Evolutionary conservation across 2,888 invertebrate genomes (phyloP), one percentile per base, ranked within the genome.

Genomic region (Gastracanthus pulcherrimus): DNA sequence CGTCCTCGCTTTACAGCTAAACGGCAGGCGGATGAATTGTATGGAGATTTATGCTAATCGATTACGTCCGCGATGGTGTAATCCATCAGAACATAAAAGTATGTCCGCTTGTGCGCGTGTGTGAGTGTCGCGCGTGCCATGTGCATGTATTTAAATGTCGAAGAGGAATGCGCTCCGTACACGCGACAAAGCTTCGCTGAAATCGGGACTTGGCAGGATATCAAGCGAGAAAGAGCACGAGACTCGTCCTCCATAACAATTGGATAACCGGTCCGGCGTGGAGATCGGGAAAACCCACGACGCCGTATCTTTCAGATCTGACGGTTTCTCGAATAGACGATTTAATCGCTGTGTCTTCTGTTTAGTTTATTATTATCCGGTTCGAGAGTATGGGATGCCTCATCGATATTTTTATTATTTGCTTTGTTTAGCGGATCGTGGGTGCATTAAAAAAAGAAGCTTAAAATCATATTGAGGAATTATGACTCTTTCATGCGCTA

Each of bases 31-130:
- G 6, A 76, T 62, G 76, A 74, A 84, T 84, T 84, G 82, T 84
- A 82, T 84, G 84, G 58, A 78, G 34, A 84, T 82, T 81, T 81
- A 82, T 82, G 82, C 23, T 82, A 84, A 84, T 81, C 36, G 45
- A 51, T 78, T 51, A 45, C 58, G 38, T 70, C 13, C 13, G 6
- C 36, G 36, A 64, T 75, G 69, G 41, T 78, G 75, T 70, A 82
- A 76, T 67, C 31, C 51, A 58, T 70, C 48, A 41, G 69, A 51
- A 55, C 29, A 55, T 48, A 67, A 55, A 62, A 60, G 19, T 62
- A 31, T 34, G 51, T 31, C 31, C 48, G 45, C 60, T 16, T 66
- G 36, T 67, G 34, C 6, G 13, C 58, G 60, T 11, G 7, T 11
- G 16, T 71, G n/a, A n/a, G n/a, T n/a, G n/a, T n/a, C n/a, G n/a